phyloP scores from a whole-genome alignment of 2,113 vertebrate species.

The Chaenogobius annularis region DNA sequence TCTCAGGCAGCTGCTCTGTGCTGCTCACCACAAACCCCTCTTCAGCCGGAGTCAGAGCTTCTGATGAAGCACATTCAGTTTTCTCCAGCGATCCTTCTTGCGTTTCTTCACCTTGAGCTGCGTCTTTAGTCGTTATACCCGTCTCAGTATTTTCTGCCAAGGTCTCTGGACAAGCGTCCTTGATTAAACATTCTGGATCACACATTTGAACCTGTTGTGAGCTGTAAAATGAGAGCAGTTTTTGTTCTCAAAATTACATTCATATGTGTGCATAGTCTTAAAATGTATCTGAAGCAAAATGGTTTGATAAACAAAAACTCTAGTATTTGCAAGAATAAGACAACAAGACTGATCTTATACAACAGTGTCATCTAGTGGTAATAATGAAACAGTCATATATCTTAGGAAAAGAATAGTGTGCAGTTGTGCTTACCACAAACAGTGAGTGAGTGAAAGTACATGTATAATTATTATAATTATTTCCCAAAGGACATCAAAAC shows the following conservation, averaged over 20 bases:
- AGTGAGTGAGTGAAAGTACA: too few relatives aligned
- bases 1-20: constrained; percentile 13
- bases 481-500: not conserved
- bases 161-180: constrained; percentile 31
- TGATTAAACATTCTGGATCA: constrained; percentile 19
- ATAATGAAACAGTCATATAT: constrained; percentile 6
- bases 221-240: not conserved
- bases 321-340: not conserved
- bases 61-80: not conserved
- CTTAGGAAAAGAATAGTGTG: not conserved
- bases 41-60: not conserved
- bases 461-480: constrained; percentile 6
- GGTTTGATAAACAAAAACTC: not conserved
- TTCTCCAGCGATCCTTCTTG: not conserved
- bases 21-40: constrained; percentile 15
- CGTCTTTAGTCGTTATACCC: not conserved
- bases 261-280: too few relatives aligned
- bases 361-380: constrained; percentile 59
- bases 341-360: not conserved
- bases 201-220: constrained; percentile 25
- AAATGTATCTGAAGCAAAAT: not conserved
- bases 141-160: constrained; percentile 5
- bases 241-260: not conserved
- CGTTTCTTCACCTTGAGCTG: constrained; percentile 1
- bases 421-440: not conserved